Percentiles rank a stretch among this genome's conserved stretches.
These are phyloP conservation scores for Dendroctonus valens DNA, from an alignment of 1,140 invertebrate species.

Conservation along the genomic window DNA sequence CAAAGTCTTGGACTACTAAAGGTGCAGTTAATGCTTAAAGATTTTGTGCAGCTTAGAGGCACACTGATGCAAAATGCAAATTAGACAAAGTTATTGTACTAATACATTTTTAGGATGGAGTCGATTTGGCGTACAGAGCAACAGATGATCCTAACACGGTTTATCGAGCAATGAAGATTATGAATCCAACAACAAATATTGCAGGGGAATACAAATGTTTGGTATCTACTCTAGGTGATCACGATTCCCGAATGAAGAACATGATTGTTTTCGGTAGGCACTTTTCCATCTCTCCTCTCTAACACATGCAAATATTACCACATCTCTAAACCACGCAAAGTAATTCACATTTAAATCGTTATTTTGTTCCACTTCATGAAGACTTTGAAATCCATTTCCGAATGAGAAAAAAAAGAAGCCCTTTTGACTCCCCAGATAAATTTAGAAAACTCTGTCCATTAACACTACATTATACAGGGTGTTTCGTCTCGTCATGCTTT, in stretches of 20 bases:
- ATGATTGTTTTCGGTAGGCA: slow-evolving; percentile 65
- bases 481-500: too few relatives aligned
- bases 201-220: slow-evolving; percentile 66
- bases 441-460: too few relatives aligned
- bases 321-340: too few relatives aligned
- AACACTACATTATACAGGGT: too few relatives aligned
- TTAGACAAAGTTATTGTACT: too few relatives aligned
- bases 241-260: slow-evolving; percentile 57
- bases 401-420: too few relatives aligned
- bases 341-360: too few relatives aligned
- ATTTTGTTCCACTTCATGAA: too few relatives aligned
- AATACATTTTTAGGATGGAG: slow-evolving; percentile 53
- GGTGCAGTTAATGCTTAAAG: background rate
- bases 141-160: slow-evolving; percentile 59
- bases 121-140: slow-evolving; percentile 61
- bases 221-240: slow-evolving; percentile 63
- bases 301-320: background rate
- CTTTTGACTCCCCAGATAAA: too few relatives aligned
- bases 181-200: slow-evolving; percentile 63
- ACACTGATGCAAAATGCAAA: too few relatives aligned
- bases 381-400: too few relatives aligned
- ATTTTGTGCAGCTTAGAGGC: too few relatives aligned
- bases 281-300: background rate
- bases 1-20: slow-evolving; percentile 50
- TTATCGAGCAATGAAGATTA: slow-evolving; percentile 66